Base-by-base conservation (phyloP, 2,888 invertebrate genomes). In the Noctua janthe region DNA sequence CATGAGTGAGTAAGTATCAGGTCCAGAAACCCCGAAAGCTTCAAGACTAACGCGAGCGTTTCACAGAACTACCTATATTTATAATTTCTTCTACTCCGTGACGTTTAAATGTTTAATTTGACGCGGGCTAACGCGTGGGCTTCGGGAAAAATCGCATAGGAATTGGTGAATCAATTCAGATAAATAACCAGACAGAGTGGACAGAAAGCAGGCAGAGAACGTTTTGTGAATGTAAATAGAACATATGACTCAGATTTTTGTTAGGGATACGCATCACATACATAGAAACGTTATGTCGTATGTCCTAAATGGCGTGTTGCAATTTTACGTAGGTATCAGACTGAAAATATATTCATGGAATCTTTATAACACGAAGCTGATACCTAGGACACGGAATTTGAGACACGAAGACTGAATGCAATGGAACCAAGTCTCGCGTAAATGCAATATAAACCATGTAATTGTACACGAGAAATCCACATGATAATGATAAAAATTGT, bases 11-110 rank as follows among this genome's bases (percentile, higher is more conserved):
- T 92, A 89, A 89, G 85, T 85, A 78, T 79, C 82, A 88, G 84
- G 85, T 88, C 81, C 79, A 88, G 82, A 87, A 87, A 80, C 85
- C 85, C 86, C 80, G 81, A 89, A 83, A 84, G 15, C 74, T 81
- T 83, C 87, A 87, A 87, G 74, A 78, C 84, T 78, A 78, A 79
- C 79, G 86, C 78, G 82, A 88, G 79, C 85, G 87, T 89, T 95
- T 94, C 94, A 86, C 78, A 85, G 93, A 93, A 94, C 82, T 93
- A 82, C 90, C 88, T 94, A 93, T 93, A 92, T 93, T 89, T 90
- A 88, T 81, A 89, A 83, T 86, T 77, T 84, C 83, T 84, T 86
- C 82, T 78, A 81, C 71, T 76, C 8, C 54, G 56, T 89, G 87
- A 88, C 86, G 89, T 87, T 74, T 82, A 74, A 3, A 78, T 83